phyloP scores from a whole-genome alignment of 1,140 invertebrate genomes.

The Probaryconus sp. region DNA sequence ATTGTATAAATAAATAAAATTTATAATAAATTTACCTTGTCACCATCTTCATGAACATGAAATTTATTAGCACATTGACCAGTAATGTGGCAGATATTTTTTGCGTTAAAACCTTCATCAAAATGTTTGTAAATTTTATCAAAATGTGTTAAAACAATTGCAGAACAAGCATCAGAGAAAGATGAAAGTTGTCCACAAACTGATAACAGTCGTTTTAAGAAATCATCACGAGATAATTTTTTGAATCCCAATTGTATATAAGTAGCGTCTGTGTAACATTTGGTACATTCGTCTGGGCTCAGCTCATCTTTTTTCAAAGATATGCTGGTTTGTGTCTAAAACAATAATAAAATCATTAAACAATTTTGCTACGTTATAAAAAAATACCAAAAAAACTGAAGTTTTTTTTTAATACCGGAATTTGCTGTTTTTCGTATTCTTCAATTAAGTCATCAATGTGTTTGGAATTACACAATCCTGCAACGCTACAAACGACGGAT shows the following conservation, averaged over 20 bases:
- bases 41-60: conserved; percentile 82
- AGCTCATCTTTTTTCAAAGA: conserved; percentile 69
- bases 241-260: conserved; percentile 74
- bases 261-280: conserved; percentile 71
- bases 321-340: conserved; percentile 19
- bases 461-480: conserved; percentile 91
- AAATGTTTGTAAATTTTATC: conserved; percentile 82
- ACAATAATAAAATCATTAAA: too few species aligned
- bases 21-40: conserved; percentile 65
- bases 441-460: conserved; percentile 83
- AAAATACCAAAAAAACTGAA: conserved; percentile 11
- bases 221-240: conserved; percentile 58
- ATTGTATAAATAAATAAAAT: not conserved
- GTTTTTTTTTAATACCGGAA: too few species aligned
- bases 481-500: conserved; percentile 89
- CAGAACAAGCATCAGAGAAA: conserved; percentile 88
- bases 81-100: conserved; percentile 85
- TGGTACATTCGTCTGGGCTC: conserved; percentile 71
- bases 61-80: conserved; percentile 84
- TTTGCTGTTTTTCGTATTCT: conserved; percentile 71
- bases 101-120: conserved; percentile 81
- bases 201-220: conserved; percentile 64
- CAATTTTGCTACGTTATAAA: conserved; percentile 6
- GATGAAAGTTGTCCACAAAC: conserved; percentile 83
- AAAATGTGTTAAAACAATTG: conserved; percentile 85